These are phyloP conservation scores for Acheta domesticus DNA, from an alignment of 2,888 invertebrate species.

Conservation along the genomic window DNA sequence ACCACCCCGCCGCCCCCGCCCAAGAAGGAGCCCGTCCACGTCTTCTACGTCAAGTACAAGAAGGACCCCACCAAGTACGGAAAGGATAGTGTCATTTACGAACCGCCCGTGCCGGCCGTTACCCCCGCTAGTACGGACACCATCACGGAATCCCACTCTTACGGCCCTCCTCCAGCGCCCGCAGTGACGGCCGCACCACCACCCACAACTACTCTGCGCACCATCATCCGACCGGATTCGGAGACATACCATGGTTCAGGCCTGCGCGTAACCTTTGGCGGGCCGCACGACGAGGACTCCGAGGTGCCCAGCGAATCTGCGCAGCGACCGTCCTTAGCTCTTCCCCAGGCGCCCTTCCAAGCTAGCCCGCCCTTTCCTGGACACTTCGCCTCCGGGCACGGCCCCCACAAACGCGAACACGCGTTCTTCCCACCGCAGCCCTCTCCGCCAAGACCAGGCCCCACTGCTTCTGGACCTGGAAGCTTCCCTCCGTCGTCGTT, in stretches of 20 bases:
- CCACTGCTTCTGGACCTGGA: conserved; percentile 46
- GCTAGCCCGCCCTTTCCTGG: conserved; percentile 21
- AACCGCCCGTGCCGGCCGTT: conserved; percentile 74
- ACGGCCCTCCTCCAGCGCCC: conserved; percentile 40
- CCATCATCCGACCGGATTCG: conserved; percentile 82
- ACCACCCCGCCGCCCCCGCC: conserved; percentile 50
- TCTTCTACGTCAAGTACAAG: conserved; percentile 87
- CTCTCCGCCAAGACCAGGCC: conserved; percentile 43
- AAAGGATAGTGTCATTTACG: conserved; percentile 63
- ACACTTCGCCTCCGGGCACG: conserved; percentile 29
- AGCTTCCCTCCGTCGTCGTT: conserved; percentile 47
- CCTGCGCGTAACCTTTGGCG: conserved; percentile 78
- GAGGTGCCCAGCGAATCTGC: conserved; percentile 49
- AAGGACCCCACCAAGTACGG: conserved; percentile 66
- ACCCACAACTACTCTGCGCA: conserved; percentile 73
- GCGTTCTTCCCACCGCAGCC: conserved; percentile 41
- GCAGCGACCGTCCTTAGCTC: conserved; percentile 60
- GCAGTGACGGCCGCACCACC: conserved; percentile 48
- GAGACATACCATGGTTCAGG: conserved; percentile 72
- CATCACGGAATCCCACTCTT: conserved; percentile 46
- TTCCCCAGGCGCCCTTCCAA: conserved; percentile 43
- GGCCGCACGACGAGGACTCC: conserved; percentile 46
- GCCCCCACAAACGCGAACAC: conserved; percentile 47
- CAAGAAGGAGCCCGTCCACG: conserved; percentile 61
- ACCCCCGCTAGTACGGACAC: conserved; percentile 64